Conservation (phyloP, 2,113 vertebrate genomes). For the Macroglossus sobrinus region DNA sequence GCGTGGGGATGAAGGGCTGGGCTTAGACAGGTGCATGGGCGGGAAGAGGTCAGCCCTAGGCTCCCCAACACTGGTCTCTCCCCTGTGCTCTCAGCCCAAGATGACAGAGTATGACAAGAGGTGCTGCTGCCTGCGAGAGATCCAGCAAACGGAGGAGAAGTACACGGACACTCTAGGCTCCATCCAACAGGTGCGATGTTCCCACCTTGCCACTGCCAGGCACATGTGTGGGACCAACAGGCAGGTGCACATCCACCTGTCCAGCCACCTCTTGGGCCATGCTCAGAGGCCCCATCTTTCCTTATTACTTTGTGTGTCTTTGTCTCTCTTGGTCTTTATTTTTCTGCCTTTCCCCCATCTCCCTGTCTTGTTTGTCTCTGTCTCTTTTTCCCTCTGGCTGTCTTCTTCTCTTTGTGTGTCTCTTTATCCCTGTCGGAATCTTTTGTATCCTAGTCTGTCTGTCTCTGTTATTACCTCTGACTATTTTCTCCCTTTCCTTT, state of each 20-base stretch:
- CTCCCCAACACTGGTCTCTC: neutral
- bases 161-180: constrained; percentile 90
- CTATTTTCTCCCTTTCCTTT: neutral
- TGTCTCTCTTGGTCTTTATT: neutral
- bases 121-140: constrained; percentile 92
- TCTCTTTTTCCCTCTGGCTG: no score
- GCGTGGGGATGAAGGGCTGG: neutral
- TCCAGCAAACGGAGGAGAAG: constrained; percentile 93
- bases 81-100: constrained; percentile 76
- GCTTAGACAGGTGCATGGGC: accelerated
- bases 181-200: constrained; percentile 86
- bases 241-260: neutral
- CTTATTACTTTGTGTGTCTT: neutral
- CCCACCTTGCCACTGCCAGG: accelerated
- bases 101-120: constrained; percentile 88
- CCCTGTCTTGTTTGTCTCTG: neutral
- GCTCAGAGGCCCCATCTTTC: neutral
- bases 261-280: neutral
- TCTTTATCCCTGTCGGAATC: neutral
- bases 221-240: neutral
- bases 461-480: neutral
- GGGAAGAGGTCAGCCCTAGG: accelerated
- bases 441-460: neutral
- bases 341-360: neutral
- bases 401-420: neutral